Base-by-base conservation (phyloP, 2,888 invertebrate genomes). In the Coelopa pilipes region DNA sequence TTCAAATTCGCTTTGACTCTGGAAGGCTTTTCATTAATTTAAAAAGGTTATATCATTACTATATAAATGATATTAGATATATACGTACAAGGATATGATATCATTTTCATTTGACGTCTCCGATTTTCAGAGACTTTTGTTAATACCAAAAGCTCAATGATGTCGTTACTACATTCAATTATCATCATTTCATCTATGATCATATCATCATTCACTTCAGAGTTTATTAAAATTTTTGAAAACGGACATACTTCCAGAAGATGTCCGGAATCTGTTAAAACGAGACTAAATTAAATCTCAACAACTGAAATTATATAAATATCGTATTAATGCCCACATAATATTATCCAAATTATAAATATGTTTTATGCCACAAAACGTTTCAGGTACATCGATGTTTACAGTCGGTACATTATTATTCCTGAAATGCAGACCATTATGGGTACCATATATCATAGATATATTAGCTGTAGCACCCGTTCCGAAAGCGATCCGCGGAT, bases 1-100 rank as follows among this genome's bases (percentile, higher is more conserved):
- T 63, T 82, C 81, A 17, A 88, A 75, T 69, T 88, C 86, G 57
- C 82, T 83, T 63, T 82, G 83, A 62, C 84, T 83, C 69, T 82
- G 82, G 1, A 87, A 78, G n/a, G 81, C 88, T 87, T 63, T 12
- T 19, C 13, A 47, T 46, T 17, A 68, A 67, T 10, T 24, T 34
- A 4, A 34, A 34, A 2, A 7, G 7, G 34, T 34, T 34, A 34
- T 2, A 34, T 34, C 34, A 4, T 2, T 34, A 4, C 7, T 7
- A 34, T 7, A 34, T 34, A 34, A 34, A 34, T 4, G 7, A 34
- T 34, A 7, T 34, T 34, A 34, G 7, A 34, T 34, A 34, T 34
- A 45, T 49, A 73, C 81, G 79, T 80, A 87, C 87, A 82, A 57
- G 87, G 87, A 80, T 86, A 88, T 63, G 86, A 83, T n/a, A 88